Conservation (phyloP, 2,888 invertebrate species). For the Rhaphigaster nebulosa region DNA sequence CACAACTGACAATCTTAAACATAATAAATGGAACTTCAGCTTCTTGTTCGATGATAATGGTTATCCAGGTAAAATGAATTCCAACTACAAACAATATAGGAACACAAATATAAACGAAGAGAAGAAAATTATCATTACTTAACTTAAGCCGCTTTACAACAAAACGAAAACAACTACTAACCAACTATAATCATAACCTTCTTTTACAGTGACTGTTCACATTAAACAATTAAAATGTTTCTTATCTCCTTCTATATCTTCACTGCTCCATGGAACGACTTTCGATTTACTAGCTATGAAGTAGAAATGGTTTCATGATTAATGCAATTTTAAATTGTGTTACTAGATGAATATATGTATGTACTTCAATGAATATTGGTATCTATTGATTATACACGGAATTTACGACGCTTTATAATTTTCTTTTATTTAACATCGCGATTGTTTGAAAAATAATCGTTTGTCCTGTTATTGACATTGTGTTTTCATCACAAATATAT, state of each 20-base stretch:
- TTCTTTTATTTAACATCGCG: too few species aligned
- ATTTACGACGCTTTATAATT: too few species aligned
- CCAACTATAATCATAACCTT: neutral
- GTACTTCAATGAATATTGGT: too few species aligned
- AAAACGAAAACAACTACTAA: neutral
- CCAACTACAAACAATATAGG: neutral
- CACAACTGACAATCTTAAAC: conserved; percentile 19
- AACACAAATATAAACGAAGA: neutral
- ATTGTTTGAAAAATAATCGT: too few species aligned
- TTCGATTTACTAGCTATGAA: neutral
- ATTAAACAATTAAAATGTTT: neutral
- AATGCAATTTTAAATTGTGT: too few species aligned
- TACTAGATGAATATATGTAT: too few species aligned
- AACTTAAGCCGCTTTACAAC: neutral
- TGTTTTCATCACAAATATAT: too few species aligned
- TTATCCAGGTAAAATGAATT: neutral
- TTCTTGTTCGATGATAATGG: neutral
- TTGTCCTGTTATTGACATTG: too few species aligned
- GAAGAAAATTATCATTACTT: neutral
- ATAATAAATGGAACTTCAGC: neutral
- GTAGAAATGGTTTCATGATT: neutral
- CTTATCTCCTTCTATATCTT: neutral
- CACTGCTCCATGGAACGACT: neutral
- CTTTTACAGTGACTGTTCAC: neutral
- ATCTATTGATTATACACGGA: too few species aligned